Evolutionary conservation across 2,113 vertebrate species (phyloP), one percentile per base, ranked within the genome.

Genomic region (Antigone vipio): DNA sequence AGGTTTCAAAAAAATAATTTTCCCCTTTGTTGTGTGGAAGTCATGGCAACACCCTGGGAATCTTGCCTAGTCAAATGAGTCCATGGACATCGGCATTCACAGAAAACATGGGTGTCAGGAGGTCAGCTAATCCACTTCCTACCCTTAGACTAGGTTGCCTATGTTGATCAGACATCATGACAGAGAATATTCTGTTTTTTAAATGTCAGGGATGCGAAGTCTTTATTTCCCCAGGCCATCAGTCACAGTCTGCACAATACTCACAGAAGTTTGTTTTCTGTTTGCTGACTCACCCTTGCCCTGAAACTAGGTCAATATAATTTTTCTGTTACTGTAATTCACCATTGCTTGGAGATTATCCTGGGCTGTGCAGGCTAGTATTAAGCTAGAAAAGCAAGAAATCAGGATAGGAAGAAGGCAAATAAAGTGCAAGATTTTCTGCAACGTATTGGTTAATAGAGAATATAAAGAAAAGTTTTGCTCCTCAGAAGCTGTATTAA

Each of bases 291-390:
- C 77, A 85, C 35, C 30, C 73, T 75, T 89, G 52, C 58, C 77
- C 69, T 82, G 60, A 81, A 92, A 84, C 34, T 44, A 64, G 27
- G 53, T 89, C 62, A 75, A 52, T 72, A 81, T 64, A 49, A 32
- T 85, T 87, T 91, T 93, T 89, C 75, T 91, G 56, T 82, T 76
- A 75, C 52, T 78, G 44, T 78, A 91, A 68, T 95, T 91, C 69
- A 75, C 44, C 0, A 40, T 91, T 94, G 80, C 74, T 94, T 85
- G 77, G 93, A 84, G 87, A 81, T 92, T 87, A 95, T 82, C 40
- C 84, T 60, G 21, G 30, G n/a, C 80, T 67, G 7, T 72, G 32
- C 5, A 9, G 22, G 30, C 59, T 50, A 56, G 34, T 32, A 53
- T 83, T 67, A 66, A 94, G n/a, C 32, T 47, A 40, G 35, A 89